Conservation (phyloP, 2,888 invertebrate genomes). For the Epistrophe grossulariae region DNA sequence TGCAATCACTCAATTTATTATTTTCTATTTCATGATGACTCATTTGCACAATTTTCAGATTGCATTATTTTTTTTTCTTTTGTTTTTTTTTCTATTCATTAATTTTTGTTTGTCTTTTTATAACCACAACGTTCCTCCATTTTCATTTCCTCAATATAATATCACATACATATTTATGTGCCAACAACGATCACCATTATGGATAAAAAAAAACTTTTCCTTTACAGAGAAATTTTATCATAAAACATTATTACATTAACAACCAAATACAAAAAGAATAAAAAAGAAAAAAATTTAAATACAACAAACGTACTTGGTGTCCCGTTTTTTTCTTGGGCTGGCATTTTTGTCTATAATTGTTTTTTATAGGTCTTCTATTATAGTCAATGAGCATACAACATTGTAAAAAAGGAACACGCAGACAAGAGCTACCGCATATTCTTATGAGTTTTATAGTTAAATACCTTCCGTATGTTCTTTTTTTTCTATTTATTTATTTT, state of each 20-base stretch:
- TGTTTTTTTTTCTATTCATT: background rate
- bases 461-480: background rate
- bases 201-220: background rate
- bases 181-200: slow-evolving; percentile 3
- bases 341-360: slow-evolving; percentile 3
- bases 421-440: background rate
- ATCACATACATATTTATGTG: slow-evolving; percentile 13
- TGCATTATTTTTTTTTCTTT: background rate
- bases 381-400: slow-evolving; percentile 11
- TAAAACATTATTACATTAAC: slow-evolving; percentile 10
- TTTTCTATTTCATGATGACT: background rate
- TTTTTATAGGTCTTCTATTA: slow-evolving; percentile 14
- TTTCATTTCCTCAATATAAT: slow-evolving; percentile 15
- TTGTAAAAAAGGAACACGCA: background rate
- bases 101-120: background rate
- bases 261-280: background rate
- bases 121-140: background rate
- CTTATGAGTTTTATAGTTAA: background rate
- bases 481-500: background rate
- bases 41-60: background rate
- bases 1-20: background rate
- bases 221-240: slow-evolving; percentile 3
- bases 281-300: background rate
- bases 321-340: slow-evolving; percentile 8
- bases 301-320: slow-evolving; percentile 12